Conservation (phyloP, 2,888 invertebrate species). For the Chrysolina oricalcia region DNA sequence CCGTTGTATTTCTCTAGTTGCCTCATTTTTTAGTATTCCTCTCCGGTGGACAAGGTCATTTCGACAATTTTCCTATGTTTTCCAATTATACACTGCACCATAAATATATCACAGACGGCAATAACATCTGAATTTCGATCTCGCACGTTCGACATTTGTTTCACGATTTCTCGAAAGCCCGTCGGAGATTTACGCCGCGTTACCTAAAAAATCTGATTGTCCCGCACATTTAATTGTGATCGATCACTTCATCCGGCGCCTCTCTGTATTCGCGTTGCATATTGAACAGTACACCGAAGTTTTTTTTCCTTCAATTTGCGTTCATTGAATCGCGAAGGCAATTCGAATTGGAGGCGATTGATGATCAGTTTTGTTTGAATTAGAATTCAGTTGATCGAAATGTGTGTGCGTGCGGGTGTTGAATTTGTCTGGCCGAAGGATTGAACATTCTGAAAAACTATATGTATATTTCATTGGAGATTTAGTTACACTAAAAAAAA, state of each 20-base stretch:
- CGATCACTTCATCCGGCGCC: slow-evolving; percentile 61
- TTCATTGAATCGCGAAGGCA: background rate
- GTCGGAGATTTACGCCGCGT: slow-evolving; percentile 58
- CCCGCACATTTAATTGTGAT: slow-evolving; percentile 63
- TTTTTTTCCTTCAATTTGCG: background rate
- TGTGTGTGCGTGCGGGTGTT: background rate
- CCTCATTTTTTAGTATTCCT: background rate
- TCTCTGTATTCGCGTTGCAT: slow-evolving; percentile 49
- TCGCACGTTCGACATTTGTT: slow-evolving; percentile 50
- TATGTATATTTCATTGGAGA: no score
- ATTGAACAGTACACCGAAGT: slow-evolving; percentile 48
- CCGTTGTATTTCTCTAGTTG: no score
- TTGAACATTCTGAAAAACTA: no score
- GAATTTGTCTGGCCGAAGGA: no score
- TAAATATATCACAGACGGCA: slow-evolving; percentile 13
- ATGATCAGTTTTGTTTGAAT: background rate
- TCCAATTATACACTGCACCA: background rate
- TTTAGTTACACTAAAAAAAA: no score
- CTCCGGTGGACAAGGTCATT: background rate
- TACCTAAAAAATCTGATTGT: slow-evolving; percentile 57
- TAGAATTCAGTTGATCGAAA: background rate
- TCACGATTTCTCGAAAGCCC: slow-evolving; percentile 52
- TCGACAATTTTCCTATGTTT: background rate
- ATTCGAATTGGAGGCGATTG: background rate
- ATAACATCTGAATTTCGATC: slow-evolving; percentile 27